These are phyloP conservation scores for Calidris pugnax DNA, from an alignment of 2,113 vertebrate genomes.

Conservation along the genomic window DNA sequence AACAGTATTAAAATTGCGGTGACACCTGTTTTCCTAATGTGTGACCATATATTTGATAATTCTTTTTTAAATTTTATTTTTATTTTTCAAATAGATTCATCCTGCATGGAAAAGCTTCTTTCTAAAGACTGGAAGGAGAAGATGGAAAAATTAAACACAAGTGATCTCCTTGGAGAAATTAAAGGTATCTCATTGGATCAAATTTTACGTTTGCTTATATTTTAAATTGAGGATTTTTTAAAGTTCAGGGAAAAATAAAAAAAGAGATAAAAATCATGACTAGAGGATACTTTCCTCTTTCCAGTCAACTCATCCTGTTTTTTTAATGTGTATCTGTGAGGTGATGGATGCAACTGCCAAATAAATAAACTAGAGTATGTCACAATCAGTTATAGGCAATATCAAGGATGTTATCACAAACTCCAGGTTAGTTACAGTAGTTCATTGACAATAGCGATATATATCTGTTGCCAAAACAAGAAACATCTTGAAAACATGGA, in stretches of 20 bases:
- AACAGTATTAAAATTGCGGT: neutral
- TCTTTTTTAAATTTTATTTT: neutral
- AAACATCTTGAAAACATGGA: neutral
- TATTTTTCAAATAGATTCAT: conserved; percentile 81
- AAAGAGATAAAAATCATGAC: neutral
- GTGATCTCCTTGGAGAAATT: conserved; percentile 95
- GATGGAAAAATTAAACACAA: conserved; percentile 97
- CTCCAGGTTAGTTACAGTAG: neutral
- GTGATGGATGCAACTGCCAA: neutral
- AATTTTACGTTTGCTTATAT: neutral
- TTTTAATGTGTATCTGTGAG: neutral
- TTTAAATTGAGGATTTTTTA: neutral
- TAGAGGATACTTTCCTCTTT: neutral
- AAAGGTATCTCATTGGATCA: conserved; percentile 85
- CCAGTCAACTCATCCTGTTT: neutral
- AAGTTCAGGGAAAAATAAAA: neutral
- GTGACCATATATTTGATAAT: neutral
- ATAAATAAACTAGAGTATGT: neutral
- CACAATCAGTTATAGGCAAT: neutral
- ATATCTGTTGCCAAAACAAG: neutral
- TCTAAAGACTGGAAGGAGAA: conserved; percentile 99
- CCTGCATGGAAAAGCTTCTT: conserved; percentile 97
- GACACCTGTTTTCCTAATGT: neutral
- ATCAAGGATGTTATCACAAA: neutral
- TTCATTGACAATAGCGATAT: neutral